Evolutionary conservation across 1,140 invertebrate species (phyloP).

Genomic region (Mylabris phalerata): DNA sequence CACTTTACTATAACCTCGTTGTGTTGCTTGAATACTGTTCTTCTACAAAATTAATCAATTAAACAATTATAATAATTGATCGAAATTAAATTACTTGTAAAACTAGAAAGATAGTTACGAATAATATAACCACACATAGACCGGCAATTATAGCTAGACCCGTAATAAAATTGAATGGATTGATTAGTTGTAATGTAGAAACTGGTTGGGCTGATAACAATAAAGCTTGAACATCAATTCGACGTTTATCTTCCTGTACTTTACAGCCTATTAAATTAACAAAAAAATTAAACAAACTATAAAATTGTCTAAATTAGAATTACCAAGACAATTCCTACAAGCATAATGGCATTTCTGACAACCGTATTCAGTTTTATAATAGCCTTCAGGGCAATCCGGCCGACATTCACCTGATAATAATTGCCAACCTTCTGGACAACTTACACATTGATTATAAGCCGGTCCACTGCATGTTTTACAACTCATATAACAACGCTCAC

Average conservation of each 20-base stretch:
- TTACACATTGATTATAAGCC: slow-evolving; percentile 72
- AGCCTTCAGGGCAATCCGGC: slow-evolving; percentile 75
- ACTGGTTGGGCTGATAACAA: slow-evolving; percentile 39
- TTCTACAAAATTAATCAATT: slow-evolving; percentile 26
- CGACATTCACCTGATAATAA: slow-evolving; percentile 74
- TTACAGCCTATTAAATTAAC: slow-evolving; percentile 33
- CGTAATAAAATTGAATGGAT: slow-evolving; percentile 53
- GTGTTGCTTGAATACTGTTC: slow-evolving; percentile 33
- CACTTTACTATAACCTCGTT: slow-evolving; percentile 37
- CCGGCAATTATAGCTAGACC: slow-evolving; percentile 59
- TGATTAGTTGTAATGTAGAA: slow-evolving; percentile 43
- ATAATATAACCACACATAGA: slow-evolving; percentile 56
- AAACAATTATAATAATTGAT: neutral
- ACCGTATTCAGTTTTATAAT: slow-evolving; percentile 68
- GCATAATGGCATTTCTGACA: slow-evolving; percentile 81
- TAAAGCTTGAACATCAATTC: slow-evolving; percentile 39
- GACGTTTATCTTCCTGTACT: slow-evolving; percentile 41
- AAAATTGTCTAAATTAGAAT: slow-evolving; percentile 5
- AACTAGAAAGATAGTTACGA: slow-evolving; percentile 58
- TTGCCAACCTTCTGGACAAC: slow-evolving; percentile 68
- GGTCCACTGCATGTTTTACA: slow-evolving; percentile 78
- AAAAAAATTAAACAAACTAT: neutral
- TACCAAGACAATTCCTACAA: slow-evolving; percentile 72
- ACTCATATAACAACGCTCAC: slow-evolving; percentile 72
- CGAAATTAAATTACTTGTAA: slow-evolving; percentile 51